Evolutionary conservation across 2,113 vertebrate genomes (phyloP), one percentile per base, ranked within the genome.

Genomic region (Microtus richardsoni): DNA sequence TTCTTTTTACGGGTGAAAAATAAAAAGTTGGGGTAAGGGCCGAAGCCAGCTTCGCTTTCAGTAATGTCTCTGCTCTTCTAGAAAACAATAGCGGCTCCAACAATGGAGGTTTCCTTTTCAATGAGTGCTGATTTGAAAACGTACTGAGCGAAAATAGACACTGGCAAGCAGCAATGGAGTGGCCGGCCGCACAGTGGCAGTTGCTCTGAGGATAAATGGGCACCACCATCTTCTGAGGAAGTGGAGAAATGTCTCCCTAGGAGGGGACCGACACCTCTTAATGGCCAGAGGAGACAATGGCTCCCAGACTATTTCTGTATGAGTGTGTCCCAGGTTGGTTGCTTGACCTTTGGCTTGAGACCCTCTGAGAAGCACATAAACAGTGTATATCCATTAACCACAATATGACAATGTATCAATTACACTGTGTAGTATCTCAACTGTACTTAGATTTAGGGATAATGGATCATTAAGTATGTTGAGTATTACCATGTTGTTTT

Each of bases 1-100:
- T 97, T 97, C 71, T 97, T 62, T 98, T 95, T 80, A 41, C 80
- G 89, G 92, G 94, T 88, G 93, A 95, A 95, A 93, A 88, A 93
- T 84, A 82, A 94, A 96, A 96, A 49, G 33, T 74, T 2, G 16
- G 85, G 91, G 87, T 93, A 91, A 84, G 17, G 73, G n/a, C 71
- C 28, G 4, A 13, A 30, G 17, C 73, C 39, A 47, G 52, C 49
- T 86, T 93, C 49, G 62, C 60, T 90, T 95, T 94, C 82, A 84
- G 75, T 62, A 88, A 95, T 85, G 47, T 39, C 24, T 88, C 68
- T 58, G 77, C 87, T 96, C 87, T 94, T 96, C 96, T 39, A 88
- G 44, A 79, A 87, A 96, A 96, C 93, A 97, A 95, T 89, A 71
- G 86, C 36, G 28, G 52, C 41, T 9, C 70, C 33, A 95, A 96